These are phyloP conservation scores for Cantharis rufa DNA, from an alignment of 2,888 invertebrate species.

Conservation along the genomic window DNA sequence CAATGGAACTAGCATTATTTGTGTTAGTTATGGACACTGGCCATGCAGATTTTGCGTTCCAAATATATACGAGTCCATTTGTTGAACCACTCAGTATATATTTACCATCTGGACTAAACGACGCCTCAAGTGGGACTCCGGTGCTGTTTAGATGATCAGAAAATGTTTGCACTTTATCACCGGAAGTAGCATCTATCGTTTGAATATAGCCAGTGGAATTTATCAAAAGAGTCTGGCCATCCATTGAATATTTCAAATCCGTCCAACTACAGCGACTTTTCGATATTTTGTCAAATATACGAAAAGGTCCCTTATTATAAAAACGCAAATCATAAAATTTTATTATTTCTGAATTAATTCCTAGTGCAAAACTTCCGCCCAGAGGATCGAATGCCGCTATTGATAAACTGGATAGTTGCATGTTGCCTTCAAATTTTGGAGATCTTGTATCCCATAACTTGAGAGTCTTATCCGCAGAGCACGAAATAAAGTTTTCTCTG, in stretches of 20 bases:
- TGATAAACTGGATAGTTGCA: conserved; percentile 94
- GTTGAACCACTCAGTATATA: conserved; percentile 98
- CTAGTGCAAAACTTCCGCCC: conserved; percentile 95
- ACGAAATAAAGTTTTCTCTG: conserved; percentile 97
- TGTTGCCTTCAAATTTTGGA: conserved; percentile 96
- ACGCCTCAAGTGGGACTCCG: conserved; percentile 94
- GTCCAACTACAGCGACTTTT: conserved; percentile 99
- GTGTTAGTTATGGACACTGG: conserved; percentile 88
- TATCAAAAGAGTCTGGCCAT: conserved; percentile 96
- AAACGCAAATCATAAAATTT: conserved; percentile 97
- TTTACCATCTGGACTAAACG: conserved; percentile 98
- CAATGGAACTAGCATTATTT: conserved; percentile 94
- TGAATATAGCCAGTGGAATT: conserved; percentile 96
- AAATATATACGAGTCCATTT: conserved; percentile 94
- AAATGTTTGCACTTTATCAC: conserved; percentile 91
- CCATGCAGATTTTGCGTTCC: conserved; percentile 96
- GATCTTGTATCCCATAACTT: conserved; percentile 97
- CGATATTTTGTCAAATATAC: conserved; percentile 91
- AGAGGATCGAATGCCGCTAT: conserved; percentile 99
- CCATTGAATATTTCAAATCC: conserved; percentile 94
- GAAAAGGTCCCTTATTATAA: conserved; percentile 98
- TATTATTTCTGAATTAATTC: conserved; percentile 96
- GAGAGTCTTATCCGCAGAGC: conserved; percentile 94
- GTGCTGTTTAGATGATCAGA: conserved; percentile 91
- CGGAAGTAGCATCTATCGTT: conserved; percentile 95